phyloP scores from a whole-genome alignment of 2,797 vertebrate genomes.

The Champsocephalus esox region DNA sequence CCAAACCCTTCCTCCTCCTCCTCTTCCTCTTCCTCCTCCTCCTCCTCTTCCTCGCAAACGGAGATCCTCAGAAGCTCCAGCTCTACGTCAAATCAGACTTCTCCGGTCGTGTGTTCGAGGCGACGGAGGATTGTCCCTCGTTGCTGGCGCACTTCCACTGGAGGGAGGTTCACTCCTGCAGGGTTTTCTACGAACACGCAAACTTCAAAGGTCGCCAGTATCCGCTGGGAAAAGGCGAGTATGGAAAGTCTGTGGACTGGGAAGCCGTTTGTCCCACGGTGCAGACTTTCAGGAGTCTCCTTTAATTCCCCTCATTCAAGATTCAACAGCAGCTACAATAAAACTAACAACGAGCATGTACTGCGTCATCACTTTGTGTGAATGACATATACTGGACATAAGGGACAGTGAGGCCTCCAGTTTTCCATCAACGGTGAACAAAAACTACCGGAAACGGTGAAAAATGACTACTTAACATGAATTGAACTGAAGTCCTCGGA shows the following conservation, averaged over 20 bases:
- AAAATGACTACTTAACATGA: too few relatives aligned
- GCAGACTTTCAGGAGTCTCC: slow-evolving; percentile 34
- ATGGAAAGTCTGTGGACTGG: slow-evolving; percentile 85
- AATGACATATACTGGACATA: background rate
- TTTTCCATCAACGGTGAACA: too few relatives aligned
- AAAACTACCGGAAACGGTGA: too few relatives aligned
- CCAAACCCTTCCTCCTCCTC: background rate
- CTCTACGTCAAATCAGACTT: slow-evolving; percentile 39
- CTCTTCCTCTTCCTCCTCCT: background rate
- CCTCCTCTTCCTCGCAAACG: background rate
- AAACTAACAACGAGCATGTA: slow-evolving; percentile 2
- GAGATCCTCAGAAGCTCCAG: slow-evolving; percentile 45
- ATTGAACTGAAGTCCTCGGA: too few relatives aligned
- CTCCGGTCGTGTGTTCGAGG: slow-evolving; percentile 82
- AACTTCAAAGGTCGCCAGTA: slow-evolving; percentile 89
- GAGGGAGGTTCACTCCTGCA: slow-evolving; percentile 87
- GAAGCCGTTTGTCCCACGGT: slow-evolving; percentile 53
- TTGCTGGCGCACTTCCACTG: slow-evolving; percentile 86
- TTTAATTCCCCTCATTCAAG: background rate
- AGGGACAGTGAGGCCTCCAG: background rate
- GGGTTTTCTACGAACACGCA: slow-evolving; percentile 89
- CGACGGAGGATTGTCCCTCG: slow-evolving; percentile 85
- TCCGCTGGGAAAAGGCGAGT: slow-evolving; percentile 88
- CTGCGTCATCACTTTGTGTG: slow-evolving; percentile 14
- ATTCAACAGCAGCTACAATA: slow-evolving; percentile 20